Percentiles rank a stretch among this genome's conserved stretches.
Conservation (phyloP, 2,888 invertebrate genomes). For the Melieria crassipennis region DNA sequence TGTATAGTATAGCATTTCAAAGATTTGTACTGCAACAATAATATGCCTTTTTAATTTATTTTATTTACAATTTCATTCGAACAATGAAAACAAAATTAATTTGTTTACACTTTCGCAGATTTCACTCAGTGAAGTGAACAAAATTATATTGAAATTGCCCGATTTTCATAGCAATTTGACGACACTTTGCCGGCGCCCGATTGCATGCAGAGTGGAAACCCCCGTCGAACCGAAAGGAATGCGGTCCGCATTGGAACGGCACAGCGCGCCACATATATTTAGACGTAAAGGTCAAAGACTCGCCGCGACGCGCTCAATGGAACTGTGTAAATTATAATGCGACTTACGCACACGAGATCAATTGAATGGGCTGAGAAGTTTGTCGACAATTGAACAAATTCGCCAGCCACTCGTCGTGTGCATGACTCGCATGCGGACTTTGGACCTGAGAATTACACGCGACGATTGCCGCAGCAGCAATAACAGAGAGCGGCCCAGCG, state of each 20-base stretch:
- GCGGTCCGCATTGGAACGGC: background rate
- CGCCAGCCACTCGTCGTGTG: constrained; percentile 19
- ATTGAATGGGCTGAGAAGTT: constrained; percentile 9
- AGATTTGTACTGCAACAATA: too few species aligned
- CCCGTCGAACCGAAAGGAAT: too few species aligned
- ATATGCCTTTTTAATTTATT: too few species aligned
- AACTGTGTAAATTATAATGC: background rate
- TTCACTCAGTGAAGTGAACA: background rate
- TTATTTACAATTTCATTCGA: too few species aligned
- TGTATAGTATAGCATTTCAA: too few species aligned
- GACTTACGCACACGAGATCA: constrained; percentile 6
- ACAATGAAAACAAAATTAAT: background rate
- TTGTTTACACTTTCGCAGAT: constrained; percentile 5
- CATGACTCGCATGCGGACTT: constrained; percentile 34
- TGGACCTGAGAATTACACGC: constrained; percentile 1
- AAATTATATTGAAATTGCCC: background rate
- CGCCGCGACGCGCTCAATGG: background rate
- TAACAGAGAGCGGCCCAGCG: too few species aligned
- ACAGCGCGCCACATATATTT: background rate
- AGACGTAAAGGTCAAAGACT: constrained; percentile 22
- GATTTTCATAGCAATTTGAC: too few species aligned
- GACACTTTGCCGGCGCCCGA: too few species aligned
- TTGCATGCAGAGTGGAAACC: too few species aligned
- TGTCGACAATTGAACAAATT: background rate
- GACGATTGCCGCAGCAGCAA: too few species aligned